A percentile compares a stretch with the other conserved stretches of the same genome.
phyloP scores from a whole-genome alignment of 1,140 invertebrate species.

The Neodiprion virginianus region DNA sequence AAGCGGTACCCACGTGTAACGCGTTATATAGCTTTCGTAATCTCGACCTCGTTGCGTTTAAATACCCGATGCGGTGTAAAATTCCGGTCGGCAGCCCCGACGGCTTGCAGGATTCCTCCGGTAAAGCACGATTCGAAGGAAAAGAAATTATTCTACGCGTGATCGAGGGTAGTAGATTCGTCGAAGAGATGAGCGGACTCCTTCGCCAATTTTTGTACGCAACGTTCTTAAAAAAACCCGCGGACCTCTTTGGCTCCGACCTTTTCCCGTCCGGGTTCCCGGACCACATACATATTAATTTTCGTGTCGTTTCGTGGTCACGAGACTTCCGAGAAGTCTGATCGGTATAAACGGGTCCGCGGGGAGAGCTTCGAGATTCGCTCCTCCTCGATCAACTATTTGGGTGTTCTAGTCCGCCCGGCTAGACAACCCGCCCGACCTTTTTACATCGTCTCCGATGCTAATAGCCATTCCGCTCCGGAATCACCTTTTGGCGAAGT shows the following conservation, averaged over 20 bases:
- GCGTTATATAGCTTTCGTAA: background rate
- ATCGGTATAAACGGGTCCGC: too few species aligned
- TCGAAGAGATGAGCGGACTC: too few species aligned
- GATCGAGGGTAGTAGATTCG: too few species aligned
- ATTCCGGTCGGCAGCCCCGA: background rate
- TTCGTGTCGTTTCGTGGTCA: background rate
- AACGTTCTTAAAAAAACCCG: too few species aligned
- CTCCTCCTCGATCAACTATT: constrained; percentile 39
- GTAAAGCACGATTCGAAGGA: too few species aligned
- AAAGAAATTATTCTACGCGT: too few species aligned
- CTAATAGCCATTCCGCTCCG: constrained; percentile 49
- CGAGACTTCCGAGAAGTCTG: background rate
- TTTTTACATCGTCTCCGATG: constrained; percentile 39
- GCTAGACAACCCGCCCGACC: background rate
- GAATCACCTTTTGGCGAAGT: constrained; percentile 39
- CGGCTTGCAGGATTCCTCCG: too few species aligned
- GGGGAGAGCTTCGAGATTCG: background rate
- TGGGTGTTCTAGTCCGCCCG: constrained; percentile 28
- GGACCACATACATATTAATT: constrained; percentile 3
- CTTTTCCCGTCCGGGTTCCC: background rate
- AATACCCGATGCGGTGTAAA: background rate
- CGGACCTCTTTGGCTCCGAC: too few species aligned
- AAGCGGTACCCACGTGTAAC: background rate
- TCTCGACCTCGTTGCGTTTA: background rate
- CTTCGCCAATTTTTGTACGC: too few species aligned